Base-by-base conservation (phyloP, 2,888 invertebrate species). In the Hedya salicella region DNA sequence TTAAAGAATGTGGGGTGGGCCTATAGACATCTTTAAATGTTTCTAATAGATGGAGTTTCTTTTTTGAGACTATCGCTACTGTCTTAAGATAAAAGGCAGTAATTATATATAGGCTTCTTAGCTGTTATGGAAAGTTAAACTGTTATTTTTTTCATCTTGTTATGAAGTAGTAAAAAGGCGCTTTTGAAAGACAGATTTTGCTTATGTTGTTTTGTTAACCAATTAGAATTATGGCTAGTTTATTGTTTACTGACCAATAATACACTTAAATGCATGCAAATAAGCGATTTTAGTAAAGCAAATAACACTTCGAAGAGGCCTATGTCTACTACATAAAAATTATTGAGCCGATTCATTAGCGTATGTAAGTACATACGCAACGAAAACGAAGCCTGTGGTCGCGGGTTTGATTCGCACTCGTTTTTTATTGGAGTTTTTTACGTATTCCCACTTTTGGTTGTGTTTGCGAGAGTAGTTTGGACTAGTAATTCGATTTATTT, bases 1-100 rank as follows among this genome's bases (percentile, higher is more conserved):
- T 57, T 59, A 48, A 42, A 39, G 60, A 66, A 66, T 54, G 53
- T 61, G 66, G 66, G 66, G 66, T 54, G 46, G 14, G 39, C 6
- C 17, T 14, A 60, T 66, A 59, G 54, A 32, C 53, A 60, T 21
- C 46, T 65, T 61, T 42, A 61, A 42, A 53, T 46, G 60, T 44
- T 52, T 60, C 42, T 65, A 53, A 65, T 60, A 48, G 63, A 62
- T 17, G 44, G 52, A 52, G 21, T 48, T 5, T 17, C 30, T 44
- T 32, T 53, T 46, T 32, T 30, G 40, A 53, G 32, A 32, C 16
- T 30, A 25, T 21, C 25, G 49, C 14, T 13, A n/a, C n/a, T 11
- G 39, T 4, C 5, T 39, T 2, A 19, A n/a, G 52, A 16, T 19
- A 53, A 53, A 39, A 39, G 36, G 2, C 16, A 36, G 11, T 52